Conservation (phyloP, 2,113 vertebrate genomes). For the Fukomys damarensis region DNA sequence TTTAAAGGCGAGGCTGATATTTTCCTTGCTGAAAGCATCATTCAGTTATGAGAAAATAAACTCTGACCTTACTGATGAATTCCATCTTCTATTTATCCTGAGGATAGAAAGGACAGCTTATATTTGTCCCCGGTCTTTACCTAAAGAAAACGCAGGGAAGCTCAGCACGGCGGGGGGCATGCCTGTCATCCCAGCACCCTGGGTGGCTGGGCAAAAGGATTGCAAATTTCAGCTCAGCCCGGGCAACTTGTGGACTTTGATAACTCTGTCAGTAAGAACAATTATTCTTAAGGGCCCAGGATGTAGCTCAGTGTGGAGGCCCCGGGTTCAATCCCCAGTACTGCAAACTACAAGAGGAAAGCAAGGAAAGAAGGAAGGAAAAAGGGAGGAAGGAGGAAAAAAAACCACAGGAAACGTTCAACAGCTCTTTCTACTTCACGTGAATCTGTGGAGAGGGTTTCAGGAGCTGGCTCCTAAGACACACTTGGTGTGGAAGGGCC, state of each 20-base stretch:
- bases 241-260: background rate
- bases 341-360: background rate
- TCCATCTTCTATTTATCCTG: background rate
- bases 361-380: background rate
- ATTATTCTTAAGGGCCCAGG: background rate
- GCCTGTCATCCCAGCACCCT: background rate
- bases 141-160: background rate
- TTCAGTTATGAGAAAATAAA: background rate
- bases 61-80: background rate
- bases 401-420: no score
- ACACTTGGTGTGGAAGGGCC: fast-evolving
- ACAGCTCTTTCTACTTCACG: background rate
- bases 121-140: background rate
- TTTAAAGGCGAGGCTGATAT: background rate
- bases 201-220: background rate
- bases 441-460: background rate
- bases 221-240: background rate
- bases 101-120: background rate
- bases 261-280: background rate
- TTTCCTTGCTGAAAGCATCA: background rate
- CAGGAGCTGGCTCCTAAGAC: background rate
- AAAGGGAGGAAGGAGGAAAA: background rate
- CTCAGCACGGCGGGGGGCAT: background rate
- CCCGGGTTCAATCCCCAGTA: background rate
- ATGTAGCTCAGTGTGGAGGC: background rate